Evolutionary conservation across 1,140 invertebrate species (phyloP), one percentile per base, ranked within the genome.

Genomic region (Pristionchus pacificus): DNA sequence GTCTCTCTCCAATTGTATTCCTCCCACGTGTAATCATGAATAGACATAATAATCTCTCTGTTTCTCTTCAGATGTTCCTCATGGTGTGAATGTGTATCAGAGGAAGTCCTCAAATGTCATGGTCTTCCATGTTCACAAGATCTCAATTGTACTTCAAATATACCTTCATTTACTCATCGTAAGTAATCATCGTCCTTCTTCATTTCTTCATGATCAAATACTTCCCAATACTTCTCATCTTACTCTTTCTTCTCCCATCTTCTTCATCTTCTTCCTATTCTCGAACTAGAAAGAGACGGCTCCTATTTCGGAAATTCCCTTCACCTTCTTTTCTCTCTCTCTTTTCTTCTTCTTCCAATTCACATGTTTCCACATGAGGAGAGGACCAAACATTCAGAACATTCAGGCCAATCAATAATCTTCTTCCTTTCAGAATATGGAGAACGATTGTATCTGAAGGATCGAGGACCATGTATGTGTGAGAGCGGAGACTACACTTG

Each of bases 401-500:
- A 19, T 49, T 49, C 6, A 10, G 19, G 38, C 6, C 38, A 19
- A 49, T 49, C 6, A 49, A 10, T 6, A 49, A 10, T 49, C 6
- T 75, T n/a, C 15, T 68, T 57, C 58, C 19, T 62, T 76, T 63
- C n/a, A 78, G 79, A 65, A 60, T 83, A 79, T 28, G 81, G 81
- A n/a, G 76, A 83, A 65, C 64, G 76, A 24, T 63, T 83, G 1
- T 82, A 79, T 71, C 61, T 83, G 29, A 78, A 83, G 62, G 76
- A 71, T 29, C 66, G 81, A 38, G 81, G 81, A 0, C 79, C 81
- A 13, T 83, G 81, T 68, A 74, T 75, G 15, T 83, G 81, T 71
- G 75, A 76, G 33, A 72, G 70, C 2, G 80, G 77, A 0, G 60
- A 80, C 62, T 82, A 84, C 61, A 81, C 84, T 19, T 82, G 80